phyloP scores from a whole-genome alignment of 2,888 invertebrate species.

The Cephus pygmeus region DNA sequence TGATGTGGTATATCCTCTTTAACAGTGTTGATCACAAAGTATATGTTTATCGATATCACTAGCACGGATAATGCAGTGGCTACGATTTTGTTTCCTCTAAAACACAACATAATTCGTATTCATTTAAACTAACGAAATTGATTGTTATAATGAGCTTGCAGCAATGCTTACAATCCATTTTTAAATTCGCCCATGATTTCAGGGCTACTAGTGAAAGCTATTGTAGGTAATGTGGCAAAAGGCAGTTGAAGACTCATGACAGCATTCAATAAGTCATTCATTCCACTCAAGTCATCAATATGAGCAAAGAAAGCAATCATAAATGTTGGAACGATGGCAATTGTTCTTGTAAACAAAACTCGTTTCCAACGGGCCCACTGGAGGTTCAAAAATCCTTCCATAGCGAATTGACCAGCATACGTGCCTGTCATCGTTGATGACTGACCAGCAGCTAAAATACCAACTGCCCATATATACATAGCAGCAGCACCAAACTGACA shows the following conservation, averaged over 20 bases:
- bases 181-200: conserved; percentile 87
- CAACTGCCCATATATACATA: conserved; percentile 88
- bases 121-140: conserved; percentile 9
- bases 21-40: conserved; percentile 77
- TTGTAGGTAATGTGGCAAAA: conserved; percentile 86
- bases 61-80: conserved; percentile 75
- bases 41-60: conserved; percentile 84
- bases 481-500: conserved; percentile 81
- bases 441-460: conserved; percentile 85
- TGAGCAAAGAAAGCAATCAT: conserved; percentile 76
- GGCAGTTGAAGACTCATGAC: conserved; percentile 89
- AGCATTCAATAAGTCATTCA: conserved; percentile 89
- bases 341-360: conserved; percentile 83
- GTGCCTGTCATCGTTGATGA: conserved; percentile 86
- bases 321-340: conserved; percentile 83
- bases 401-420: conserved; percentile 89
- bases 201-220: conserved; percentile 84
- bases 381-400: conserved; percentile 89
- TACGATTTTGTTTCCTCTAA: conserved; percentile 76
- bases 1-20: conserved; percentile 63
- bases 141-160: conserved; percentile 7
- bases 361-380: conserved; percentile 90
- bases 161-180: conserved; percentile 77
- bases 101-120: conserved; percentile 51
- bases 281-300: conserved; percentile 77